These are phyloP conservation scores for Chaetodon trifasciatus DNA, from an alignment of 2,797 vertebrate genomes.

Conservation along the genomic window DNA sequence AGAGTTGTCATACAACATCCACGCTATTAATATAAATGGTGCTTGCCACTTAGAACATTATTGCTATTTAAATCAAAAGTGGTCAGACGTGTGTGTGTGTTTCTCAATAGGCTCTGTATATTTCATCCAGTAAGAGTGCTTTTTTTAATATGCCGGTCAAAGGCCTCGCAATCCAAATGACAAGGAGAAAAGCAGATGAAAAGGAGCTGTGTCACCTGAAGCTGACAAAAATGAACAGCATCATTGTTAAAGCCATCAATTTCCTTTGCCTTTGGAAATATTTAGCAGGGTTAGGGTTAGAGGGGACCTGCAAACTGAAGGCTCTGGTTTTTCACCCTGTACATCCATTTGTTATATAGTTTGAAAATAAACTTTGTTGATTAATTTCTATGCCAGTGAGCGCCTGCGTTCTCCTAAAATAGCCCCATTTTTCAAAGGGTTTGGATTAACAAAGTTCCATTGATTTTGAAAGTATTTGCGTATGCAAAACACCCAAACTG, in stretches of 20 bases:
- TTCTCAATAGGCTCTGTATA: neutral
- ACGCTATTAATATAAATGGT: constrained; percentile 30
- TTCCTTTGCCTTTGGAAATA: constrained; percentile 4
- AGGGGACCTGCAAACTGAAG: neutral
- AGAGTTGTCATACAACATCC: constrained; percentile 10
- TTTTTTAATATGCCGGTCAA: neutral
- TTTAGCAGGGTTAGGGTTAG: neutral
- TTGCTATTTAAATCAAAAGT: constrained; percentile 25
- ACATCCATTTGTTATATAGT: constrained; percentile 3
- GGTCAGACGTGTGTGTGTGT: neutral
- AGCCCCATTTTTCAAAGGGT: constrained; percentile 44
- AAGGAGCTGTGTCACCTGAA: constrained; percentile 19
- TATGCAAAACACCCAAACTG: constrained; percentile 48
- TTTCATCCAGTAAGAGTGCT: neutral
- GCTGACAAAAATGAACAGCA: neutral
- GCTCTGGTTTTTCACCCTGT: neutral
- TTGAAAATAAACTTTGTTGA: constrained; percentile 26
- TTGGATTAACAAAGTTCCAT: constrained; percentile 51
- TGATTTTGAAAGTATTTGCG: constrained; percentile 56
- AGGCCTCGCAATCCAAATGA: constrained; percentile 22
- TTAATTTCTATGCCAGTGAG: constrained; percentile 42
- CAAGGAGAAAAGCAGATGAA: neutral
- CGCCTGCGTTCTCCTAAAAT: constrained; percentile 25
- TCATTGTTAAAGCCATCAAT: constrained; percentile 14
- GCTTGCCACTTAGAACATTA: constrained; percentile 19